Evolutionary conservation across 2,888 invertebrate genomes (phyloP), one percentile per base, ranked within the genome.

Genomic region (Coenonympha glycerion): DNA sequence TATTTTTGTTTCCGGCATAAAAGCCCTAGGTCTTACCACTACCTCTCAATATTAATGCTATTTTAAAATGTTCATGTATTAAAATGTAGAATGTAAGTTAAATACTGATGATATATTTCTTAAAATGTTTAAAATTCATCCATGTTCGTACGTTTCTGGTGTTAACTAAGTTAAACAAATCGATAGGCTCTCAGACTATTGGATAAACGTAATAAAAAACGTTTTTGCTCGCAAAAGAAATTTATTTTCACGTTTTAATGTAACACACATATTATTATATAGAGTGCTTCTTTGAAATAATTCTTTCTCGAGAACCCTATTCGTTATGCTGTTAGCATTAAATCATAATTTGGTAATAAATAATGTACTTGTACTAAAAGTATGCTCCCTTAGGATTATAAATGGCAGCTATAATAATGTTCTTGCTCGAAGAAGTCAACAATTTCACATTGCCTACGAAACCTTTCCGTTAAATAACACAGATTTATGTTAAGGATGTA

Each of bases 201-300:
- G 9, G 39, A 45, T 44, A 34, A 11, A 51, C 34, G 47, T 19
- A 19, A 51, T 45, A 54, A 54, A 54, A 51, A 41, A 48, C 36
- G 51, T 47, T 46, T 47, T 42, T 30, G 34, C 45, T 24, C 26
- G 21, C 15, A 45, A 40, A 37, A 36, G 18, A 15, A 51, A 46
- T 37, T 51, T 46, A 46, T 28, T 37, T 47, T 42, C 42, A 11
- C 22, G 21, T 51, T 48, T 41, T 19, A 24, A 46, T 18, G 28
- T 46, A 21, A 6, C 31, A 4, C n/a, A 16, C 15, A 4, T 39
- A 39, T 6, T 22, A n/a, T 6, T 13, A 4, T 26, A 46, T 21
- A 26, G 19, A 37, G 36, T 28, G 36, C 15, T 28, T 13, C 5
- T 37, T 24, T 6, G 15, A 24, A 24, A 34, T 21, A 15, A 22